phyloP scores from a whole-genome alignment of 2,888 invertebrate species.

The Orthosia gracilis region DNA sequence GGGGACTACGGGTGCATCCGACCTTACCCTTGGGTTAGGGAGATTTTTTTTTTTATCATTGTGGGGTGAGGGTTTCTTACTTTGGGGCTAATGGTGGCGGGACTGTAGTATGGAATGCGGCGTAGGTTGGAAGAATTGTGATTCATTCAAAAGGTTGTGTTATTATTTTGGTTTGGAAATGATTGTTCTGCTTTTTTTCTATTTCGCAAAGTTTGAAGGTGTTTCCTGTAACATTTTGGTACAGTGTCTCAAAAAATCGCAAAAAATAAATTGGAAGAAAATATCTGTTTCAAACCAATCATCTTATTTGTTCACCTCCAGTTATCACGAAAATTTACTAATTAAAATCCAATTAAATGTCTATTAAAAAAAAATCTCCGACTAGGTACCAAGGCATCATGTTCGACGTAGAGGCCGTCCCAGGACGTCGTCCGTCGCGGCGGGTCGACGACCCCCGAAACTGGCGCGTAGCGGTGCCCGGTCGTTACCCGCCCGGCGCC shows the following conservation, averaged over 20 bases:
- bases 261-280: neutral
- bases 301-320: neutral
- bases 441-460: conserved; percentile 88
- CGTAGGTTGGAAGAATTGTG: conserved; percentile 9
- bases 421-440: conserved; percentile 84
- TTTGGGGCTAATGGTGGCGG: conserved; percentile 44
- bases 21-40: conserved; percentile 55
- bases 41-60: conserved; percentile 40
- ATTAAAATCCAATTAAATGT: conserved; percentile 47
- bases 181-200: neutral
- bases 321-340: conserved; percentile 3
- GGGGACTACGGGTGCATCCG: conserved; percentile 28
- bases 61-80: conserved; percentile 52
- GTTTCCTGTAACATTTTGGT: neutral
- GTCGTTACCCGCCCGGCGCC: conserved; percentile 87
- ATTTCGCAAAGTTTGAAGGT: neutral
- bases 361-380: conserved; percentile 49
- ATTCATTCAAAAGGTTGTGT: conserved; percentile 21
- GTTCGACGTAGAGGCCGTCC: conserved; percentile 79
- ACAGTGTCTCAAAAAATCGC: too few relatives aligned
- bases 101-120: conserved; percentile 33
- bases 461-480: conserved; percentile 89
- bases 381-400: conserved; percentile 80
- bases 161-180: conserved; percentile 21
- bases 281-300: neutral